Conservation (phyloP, 1,140 invertebrate species). For the Camponotus pennsylvanicus region DNA sequence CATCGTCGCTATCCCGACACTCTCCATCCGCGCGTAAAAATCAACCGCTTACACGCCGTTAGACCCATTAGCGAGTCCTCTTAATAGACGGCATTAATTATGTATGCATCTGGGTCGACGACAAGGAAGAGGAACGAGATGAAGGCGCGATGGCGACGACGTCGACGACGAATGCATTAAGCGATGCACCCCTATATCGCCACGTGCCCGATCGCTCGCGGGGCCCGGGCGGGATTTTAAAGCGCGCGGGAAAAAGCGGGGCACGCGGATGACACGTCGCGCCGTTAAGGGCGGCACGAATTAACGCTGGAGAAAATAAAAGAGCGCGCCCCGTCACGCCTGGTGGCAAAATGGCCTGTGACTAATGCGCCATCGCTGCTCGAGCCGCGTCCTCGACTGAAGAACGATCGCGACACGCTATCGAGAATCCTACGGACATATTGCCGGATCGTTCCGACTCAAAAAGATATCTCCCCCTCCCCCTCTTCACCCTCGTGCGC, state of each 20-base stretch:
- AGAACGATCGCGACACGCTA: conserved; percentile 66
- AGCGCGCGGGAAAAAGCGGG: conserved; percentile 78
- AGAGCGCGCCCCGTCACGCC: conserved; percentile 82
- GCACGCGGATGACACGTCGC: conserved; percentile 41
- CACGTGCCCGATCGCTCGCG: conserved; percentile 79
- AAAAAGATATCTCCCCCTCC: too few species aligned
- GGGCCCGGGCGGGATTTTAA: conserved; percentile 80
- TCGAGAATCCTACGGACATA: conserved; percentile 82
- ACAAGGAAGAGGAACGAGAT: conserved; percentile 26
- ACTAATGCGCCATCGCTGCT: conserved; percentile 81
- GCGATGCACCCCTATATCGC: conserved; percentile 80
- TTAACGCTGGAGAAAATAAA: conserved; percentile 83
- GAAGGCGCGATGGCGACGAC: conserved; percentile 33
- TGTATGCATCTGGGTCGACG: conserved; percentile 65
- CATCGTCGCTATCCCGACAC: background rate
- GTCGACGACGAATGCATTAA: conserved; percentile 76
- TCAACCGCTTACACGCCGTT: conserved; percentile 62
- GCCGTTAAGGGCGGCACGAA: conserved; percentile 74
- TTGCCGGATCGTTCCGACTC: conserved; percentile 75
- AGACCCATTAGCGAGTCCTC: conserved; percentile 57
- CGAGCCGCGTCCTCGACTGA: conserved; percentile 34
- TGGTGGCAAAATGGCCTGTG: conserved; percentile 85
- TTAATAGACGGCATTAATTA: conserved; percentile 73
- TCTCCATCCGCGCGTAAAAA: conserved; percentile 36
- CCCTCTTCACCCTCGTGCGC: background rate